Conservation (phyloP, 1,140 invertebrate species). For the Listronotus bonariensis region DNA sequence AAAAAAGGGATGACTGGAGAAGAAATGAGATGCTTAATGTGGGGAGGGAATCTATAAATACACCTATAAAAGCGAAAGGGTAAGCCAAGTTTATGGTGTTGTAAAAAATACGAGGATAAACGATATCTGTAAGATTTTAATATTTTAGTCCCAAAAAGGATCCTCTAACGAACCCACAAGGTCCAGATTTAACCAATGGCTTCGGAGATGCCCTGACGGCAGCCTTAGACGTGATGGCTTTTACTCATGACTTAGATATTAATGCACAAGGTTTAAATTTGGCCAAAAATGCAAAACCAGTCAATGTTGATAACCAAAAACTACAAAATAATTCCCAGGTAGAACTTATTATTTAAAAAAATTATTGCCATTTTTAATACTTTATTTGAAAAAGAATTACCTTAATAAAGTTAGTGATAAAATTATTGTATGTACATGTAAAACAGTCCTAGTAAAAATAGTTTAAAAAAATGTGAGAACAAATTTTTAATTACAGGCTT, state of each 20-base stretch:
- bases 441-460: no score
- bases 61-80: slow-evolving; percentile 69
- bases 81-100: slow-evolving; percentile 27
- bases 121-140: background rate
- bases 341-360: background rate
- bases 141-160: slow-evolving; percentile 46
- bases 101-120: slow-evolving; percentile 4
- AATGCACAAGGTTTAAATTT: slow-evolving; percentile 45
- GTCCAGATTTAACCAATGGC: slow-evolving; percentile 54
- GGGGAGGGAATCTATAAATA: slow-evolving; percentile 87
- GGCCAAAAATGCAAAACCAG: slow-evolving; percentile 23
- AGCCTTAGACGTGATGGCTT: slow-evolving; percentile 82
- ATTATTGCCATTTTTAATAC: no score
- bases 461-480: no score
- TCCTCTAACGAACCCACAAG: slow-evolving; percentile 51
- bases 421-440: no score
- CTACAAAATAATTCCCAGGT: background rate
- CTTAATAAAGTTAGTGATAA: no score
- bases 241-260: slow-evolving; percentile 69
- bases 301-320: background rate
- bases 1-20: slow-evolving; percentile 85
- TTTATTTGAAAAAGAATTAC: no score
- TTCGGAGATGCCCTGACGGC: slow-evolving; percentile 71
- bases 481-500: no score
- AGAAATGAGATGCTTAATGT: slow-evolving; percentile 82